Evolutionary conservation across 2,888 invertebrate genomes (phyloP), one percentile per base, ranked within the genome.

Genomic region (Lasioglossum calceatum): DNA sequence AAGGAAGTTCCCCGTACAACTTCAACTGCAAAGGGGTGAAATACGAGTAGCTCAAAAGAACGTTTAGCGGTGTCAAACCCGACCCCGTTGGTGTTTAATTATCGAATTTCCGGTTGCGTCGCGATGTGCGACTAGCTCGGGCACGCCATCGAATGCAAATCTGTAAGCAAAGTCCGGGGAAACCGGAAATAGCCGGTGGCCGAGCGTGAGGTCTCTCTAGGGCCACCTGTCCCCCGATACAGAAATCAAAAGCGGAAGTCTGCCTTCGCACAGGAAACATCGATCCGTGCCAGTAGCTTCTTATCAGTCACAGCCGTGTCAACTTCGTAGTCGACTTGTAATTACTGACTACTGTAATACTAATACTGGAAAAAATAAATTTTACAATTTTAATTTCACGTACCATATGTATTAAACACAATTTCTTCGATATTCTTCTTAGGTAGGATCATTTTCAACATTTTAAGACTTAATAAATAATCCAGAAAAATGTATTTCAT

Each of bases 171-270:
- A 90, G 86, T 70, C 91, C 90, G 83, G 91, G 71, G 71, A 75
- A 88, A 93, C 87, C 93, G 94, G 94, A 94, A 93, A 88, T 92
- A 93, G 92, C 89, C 90, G 87, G 90, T 91, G 91, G 85, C 84
- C 90, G 85, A 77, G 81, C 82, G 87, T 79, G 84, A 82, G 86
- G 84, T 87, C 1, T 88, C 86, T 5, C 87, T 84, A 84, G 61
- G 90, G 82, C 92, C 91, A 91, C 91, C 91, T 91, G 91, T 91
- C 91, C 87, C 36, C 85, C 70, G 91, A 91, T 91, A 94, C 92
- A 93, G 93, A 95, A 95, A 94, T 95, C 94, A 94, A 94, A 95
- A 95, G 93, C 95, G 95, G 95, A 95, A 94, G 94, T 93, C 93
- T 92, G 93, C 85, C 92, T 89, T 90, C 91, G 92, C 91, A 90